Percentiles rank a stretch among this genome's conserved stretches.
These are phyloP conservation scores for Microplitis deprimator DNA, from an alignment of 2,888 invertebrate genomes.

Conservation along the genomic window DNA sequence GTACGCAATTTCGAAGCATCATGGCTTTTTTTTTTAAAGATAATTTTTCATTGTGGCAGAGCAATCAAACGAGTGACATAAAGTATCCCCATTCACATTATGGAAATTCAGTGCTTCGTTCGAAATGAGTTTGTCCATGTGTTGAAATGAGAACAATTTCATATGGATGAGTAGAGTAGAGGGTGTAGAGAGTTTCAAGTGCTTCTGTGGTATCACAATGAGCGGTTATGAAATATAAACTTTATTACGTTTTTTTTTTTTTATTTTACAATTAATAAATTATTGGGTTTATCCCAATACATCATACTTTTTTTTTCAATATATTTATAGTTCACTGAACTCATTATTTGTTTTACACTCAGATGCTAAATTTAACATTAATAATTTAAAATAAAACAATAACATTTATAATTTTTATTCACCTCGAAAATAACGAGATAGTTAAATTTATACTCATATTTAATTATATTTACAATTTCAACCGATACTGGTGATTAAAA, in stretches of 20 bases:
- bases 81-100: conserved; percentile 34
- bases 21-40: conserved; percentile 15
- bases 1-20: neutral
- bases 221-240: neutral
- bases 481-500: too few species aligned
- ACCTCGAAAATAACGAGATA: too few species aligned
- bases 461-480: too few species aligned
- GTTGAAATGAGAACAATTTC: conserved; percentile 44
- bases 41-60: conserved; percentile 8
- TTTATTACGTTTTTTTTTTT: neutral
- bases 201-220: neutral
- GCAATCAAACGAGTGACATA: conserved; percentile 18
- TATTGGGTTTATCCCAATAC: neutral
- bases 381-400: too few species aligned
- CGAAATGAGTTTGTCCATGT: conserved; percentile 38
- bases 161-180: conserved; percentile 34
- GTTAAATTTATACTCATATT: too few species aligned
- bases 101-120: conserved; percentile 39
- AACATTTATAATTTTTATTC: too few species aligned
- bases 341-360: too few species aligned
- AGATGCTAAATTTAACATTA: too few species aligned
- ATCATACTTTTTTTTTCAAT: too few species aligned
- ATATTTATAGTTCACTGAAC: too few species aligned
- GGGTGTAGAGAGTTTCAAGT: neutral
- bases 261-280: neutral